These are phyloP conservation scores for Hippocampus barbouri DNA, from an alignment of 2,113 vertebrate genomes.

Conservation along the genomic window DNA sequence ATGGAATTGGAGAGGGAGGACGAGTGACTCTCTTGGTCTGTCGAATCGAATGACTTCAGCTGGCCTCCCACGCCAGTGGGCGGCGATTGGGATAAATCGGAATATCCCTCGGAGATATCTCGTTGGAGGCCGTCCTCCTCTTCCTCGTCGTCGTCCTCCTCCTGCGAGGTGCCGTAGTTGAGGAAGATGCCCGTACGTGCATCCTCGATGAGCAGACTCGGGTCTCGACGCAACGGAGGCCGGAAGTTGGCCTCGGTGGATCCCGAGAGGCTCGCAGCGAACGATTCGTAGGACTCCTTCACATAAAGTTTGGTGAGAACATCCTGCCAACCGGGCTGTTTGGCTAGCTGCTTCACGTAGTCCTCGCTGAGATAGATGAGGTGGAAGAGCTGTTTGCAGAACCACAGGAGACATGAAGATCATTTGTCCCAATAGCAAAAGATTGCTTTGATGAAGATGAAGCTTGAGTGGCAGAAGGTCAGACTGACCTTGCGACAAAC, in stretches of 20 bases:
- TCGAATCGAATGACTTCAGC: conserved; percentile 79
- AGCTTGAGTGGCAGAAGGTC: background rate
- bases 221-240: conserved; percentile 51
- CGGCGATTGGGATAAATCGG: conserved; percentile 77
- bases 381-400: conserved; percentile 81
- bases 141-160: conserved; percentile 65
- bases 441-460: background rate
- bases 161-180: conserved; percentile 66
- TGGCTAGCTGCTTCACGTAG: conserved; percentile 82
- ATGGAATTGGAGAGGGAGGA: conserved; percentile 73
- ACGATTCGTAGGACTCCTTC: conserved; percentile 80
- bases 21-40: conserved; percentile 75
- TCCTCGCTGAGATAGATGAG: conserved; percentile 87
- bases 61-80: conserved; percentile 25
- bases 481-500: conserved; percentile 87
- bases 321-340: conserved; percentile 88
- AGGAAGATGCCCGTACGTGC: conserved; percentile 72
- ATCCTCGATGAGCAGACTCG: conserved; percentile 48
- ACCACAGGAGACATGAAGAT: conserved; percentile 5
- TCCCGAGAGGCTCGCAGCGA: conserved; percentile 56
- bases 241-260: conserved; percentile 40
- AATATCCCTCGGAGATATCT: conserved; percentile 77
- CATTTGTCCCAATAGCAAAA: background rate
- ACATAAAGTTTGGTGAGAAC: conserved; percentile 90
- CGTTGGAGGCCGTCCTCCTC: conserved; percentile 50